A percentile compares a stretch with the other conserved stretches of the same genome.
Conservation (phyloP, 1,140 invertebrate genomes). For the Choristoneura fumiferana region DNA sequence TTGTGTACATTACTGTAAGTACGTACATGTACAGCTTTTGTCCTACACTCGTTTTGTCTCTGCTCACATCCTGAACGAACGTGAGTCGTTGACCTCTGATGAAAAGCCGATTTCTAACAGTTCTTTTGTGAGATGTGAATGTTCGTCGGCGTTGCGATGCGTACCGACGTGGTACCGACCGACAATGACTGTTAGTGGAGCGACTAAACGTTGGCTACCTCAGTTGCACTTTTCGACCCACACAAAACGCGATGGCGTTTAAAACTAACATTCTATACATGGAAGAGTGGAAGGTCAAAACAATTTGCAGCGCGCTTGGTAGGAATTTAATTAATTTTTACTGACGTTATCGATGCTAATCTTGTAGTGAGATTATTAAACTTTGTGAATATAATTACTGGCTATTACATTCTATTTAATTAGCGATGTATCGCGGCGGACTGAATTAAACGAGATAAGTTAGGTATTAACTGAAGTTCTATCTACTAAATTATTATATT, state of each 20-base stretch:
- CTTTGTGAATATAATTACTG: too few species aligned
- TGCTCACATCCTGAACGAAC: constrained; percentile 69
- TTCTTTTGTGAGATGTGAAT: constrained; percentile 54
- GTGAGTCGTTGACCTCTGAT: constrained; percentile 52
- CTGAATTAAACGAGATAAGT: too few species aligned
- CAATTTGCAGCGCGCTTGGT: too few species aligned
- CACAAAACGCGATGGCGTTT: background rate
- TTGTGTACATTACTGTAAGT: constrained; percentile 3
- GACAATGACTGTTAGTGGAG: constrained; percentile 19
- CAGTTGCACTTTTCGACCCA: constrained; percentile 13
- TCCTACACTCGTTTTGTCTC: constrained; percentile 60
- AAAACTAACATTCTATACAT: background rate
- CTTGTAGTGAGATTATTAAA: too few species aligned
- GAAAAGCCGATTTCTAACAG: constrained; percentile 63
- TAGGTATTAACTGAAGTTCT: too few species aligned
- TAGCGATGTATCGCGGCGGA: too few species aligned
- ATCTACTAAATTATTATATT: too few species aligned
- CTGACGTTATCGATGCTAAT: too few species aligned
- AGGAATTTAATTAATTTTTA: too few species aligned
- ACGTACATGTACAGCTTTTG: constrained; percentile 40
- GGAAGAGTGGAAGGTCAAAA: too few species aligned
- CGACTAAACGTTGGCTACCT: constrained; percentile 11
- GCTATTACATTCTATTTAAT: too few species aligned
- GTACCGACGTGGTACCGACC: constrained; percentile 28
- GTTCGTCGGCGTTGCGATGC: constrained; percentile 34